phyloP scores from a whole-genome alignment of 2,888 invertebrate genomes.

The Drosophila atripex region DNA sequence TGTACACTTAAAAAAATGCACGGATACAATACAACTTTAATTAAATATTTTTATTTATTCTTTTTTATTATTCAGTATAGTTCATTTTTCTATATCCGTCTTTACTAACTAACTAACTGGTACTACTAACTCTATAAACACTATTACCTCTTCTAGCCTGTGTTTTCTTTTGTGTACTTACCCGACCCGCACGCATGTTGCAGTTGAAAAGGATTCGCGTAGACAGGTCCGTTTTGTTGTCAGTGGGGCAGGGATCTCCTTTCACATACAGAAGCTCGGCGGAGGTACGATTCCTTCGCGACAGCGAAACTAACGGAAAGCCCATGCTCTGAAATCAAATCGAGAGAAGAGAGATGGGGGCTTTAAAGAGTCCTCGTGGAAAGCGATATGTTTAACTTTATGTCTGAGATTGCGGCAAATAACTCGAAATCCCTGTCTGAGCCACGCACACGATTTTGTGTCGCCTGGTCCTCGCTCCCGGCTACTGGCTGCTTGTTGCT shows the following conservation, averaged over 20 bases:
- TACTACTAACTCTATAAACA: too few relatives aligned
- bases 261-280: conserved; percentile 79
- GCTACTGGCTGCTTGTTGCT: conserved; percentile 24
- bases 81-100: not conserved
- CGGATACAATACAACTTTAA: too few relatives aligned
- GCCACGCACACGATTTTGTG: conserved; percentile 51
- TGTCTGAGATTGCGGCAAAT: conserved; percentile 75
- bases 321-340: conserved; percentile 81
- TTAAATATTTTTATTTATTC: too few relatives aligned
- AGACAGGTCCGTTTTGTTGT: conserved; percentile 73
- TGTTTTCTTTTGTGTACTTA: conserved; percentile 62
- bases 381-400: conserved; percentile 57
- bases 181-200: conserved; percentile 80
- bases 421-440: conserved; percentile 64
- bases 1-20: not conserved
- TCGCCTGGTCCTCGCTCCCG: conserved; percentile 15
- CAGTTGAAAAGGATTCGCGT: conserved; percentile 81
- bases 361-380: conserved; percentile 21
- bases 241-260: conserved; percentile 80
- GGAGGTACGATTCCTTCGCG: conserved; percentile 72
- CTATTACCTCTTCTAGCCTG: not conserved
- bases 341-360: not conserved
- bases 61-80: too few relatives aligned
- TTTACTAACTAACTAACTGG: not conserved
- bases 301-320: conserved; percentile 77